phyloP scores from a whole-genome alignment of 2,113 vertebrate species.

The Nibea coibor region DNA sequence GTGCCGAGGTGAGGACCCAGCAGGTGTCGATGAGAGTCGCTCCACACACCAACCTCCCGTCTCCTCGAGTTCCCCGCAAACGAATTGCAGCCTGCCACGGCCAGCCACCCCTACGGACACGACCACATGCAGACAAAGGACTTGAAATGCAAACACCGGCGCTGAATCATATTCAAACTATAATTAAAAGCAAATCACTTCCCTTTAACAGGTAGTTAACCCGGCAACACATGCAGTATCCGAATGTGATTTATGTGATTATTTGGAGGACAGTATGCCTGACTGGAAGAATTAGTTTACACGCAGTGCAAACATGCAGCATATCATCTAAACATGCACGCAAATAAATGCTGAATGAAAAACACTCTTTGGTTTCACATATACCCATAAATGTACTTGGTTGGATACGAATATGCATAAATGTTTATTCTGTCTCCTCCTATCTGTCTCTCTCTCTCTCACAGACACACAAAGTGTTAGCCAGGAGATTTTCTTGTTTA shows the following conservation, averaged over 20 bases:
- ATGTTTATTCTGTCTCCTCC: background rate
- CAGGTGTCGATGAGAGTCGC: slow-evolving; percentile 96
- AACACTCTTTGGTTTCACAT: background rate
- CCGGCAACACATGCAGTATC: background rate
- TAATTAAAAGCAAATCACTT: background rate
- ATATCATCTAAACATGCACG: background rate
- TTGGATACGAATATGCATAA: background rate
- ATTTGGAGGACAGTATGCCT: background rate
- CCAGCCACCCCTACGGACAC: slow-evolving; percentile 89
- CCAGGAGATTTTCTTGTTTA: background rate
- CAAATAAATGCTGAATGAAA: background rate
- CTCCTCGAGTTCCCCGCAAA: slow-evolving; percentile 88
- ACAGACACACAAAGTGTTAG: background rate
- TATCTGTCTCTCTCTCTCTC: background rate
- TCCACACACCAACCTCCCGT: slow-evolving; percentile 93
- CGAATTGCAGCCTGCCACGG: slow-evolving; percentile 96
- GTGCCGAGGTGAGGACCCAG: slow-evolving; percentile 97
- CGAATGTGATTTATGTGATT: background rate
- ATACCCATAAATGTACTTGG: background rate
- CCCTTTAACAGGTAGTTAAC: background rate
- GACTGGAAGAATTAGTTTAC: slow-evolving; percentile 15
- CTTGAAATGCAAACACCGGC: background rate
- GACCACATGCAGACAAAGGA: background rate
- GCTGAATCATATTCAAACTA: background rate
- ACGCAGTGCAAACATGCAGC: slow-evolving; percentile 7